These are phyloP conservation scores for Reticulitermes speratus DNA, from an alignment of 1,140 invertebrate genomes.

Conservation along the genomic window DNA sequence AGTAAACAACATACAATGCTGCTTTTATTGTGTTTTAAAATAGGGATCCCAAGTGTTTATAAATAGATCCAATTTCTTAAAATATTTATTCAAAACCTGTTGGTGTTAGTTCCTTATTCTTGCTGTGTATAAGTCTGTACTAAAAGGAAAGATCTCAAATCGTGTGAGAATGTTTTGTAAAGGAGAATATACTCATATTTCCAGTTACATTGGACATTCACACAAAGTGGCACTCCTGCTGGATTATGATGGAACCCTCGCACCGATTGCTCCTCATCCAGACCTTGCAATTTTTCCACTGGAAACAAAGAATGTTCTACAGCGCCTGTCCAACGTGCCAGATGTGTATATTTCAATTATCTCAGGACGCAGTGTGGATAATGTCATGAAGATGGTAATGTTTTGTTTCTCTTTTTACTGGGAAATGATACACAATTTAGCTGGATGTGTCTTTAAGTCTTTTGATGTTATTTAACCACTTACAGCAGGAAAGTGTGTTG, in stretches of 20 bases:
- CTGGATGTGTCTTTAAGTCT: neutral
- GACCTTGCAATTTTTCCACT: constrained; percentile 80
- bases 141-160: no score
- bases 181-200: neutral
- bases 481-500: no score
- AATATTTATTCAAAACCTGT: no score
- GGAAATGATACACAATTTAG: neutral
- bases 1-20: no score
- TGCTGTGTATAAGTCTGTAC: no score
- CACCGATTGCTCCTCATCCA: constrained; percentile 84
- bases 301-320: constrained; percentile 81
- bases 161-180: no score
- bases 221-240: constrained; percentile 81
- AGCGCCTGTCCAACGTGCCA: constrained; percentile 79
- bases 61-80: no score
- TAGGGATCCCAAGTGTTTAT: no score
- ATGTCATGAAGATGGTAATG: constrained; percentile 81
- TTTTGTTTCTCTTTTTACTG: constrained; percentile 14
- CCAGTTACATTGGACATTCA: constrained; percentile 79
- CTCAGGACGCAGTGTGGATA: constrained; percentile 81
- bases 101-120: no score
- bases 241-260: constrained; percentile 88
- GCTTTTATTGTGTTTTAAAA: no score
- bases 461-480: neutral
- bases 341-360: constrained; percentile 88